Base-by-base conservation (phyloP, 2,888 invertebrate species). In the Arge pagana region DNA sequence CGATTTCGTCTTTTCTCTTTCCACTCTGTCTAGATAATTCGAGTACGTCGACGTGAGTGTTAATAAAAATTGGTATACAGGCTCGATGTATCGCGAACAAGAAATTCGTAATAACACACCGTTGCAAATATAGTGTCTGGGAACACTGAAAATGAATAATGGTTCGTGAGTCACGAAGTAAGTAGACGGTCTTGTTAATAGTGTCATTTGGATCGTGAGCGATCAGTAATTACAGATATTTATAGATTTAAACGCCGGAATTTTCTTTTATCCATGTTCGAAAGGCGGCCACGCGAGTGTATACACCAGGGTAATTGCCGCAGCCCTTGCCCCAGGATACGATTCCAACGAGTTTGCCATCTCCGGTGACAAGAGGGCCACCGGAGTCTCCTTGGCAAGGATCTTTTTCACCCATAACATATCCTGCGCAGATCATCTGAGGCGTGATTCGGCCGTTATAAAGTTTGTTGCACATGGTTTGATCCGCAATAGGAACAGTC, bases 361-460 rank as follows among this genome's bases (percentile, higher is more conserved):
- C 28, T n/a, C n/a, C 28, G 33, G 18, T 23, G 39, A 50, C 50
- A 6, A 19, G 21, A 28, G 50, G 50, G 21, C 41, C 50, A 37
- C 50, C 50, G 5, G 50, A 50, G 16, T 50, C 50, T 30, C 31
- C 33, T 16, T 50, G 50, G 39, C 50, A 50, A 1, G 41, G 40
- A n/a, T 50, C 50, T 13, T 24, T 7, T 4, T 19, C 50, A 18
- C 50, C 50, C 8, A 3, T 16, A 15, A 8, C 16, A 19, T 49
- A 49, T 7, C 49, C 50, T 6, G 40, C 50, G 30, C 50, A 50
- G 26, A 50, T 7, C 50, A 50, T 50, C 11, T 21, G 30, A 7
- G 4, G 42, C 16, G 57, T 55, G 50, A 57, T 57, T 13, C 35
- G 19, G 10, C 57, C 53, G 4, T 26, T 30, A 39, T 57, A 54